Base-by-base conservation (phyloP, 2,113 vertebrate genomes). In the Candoia aspera region DNA sequence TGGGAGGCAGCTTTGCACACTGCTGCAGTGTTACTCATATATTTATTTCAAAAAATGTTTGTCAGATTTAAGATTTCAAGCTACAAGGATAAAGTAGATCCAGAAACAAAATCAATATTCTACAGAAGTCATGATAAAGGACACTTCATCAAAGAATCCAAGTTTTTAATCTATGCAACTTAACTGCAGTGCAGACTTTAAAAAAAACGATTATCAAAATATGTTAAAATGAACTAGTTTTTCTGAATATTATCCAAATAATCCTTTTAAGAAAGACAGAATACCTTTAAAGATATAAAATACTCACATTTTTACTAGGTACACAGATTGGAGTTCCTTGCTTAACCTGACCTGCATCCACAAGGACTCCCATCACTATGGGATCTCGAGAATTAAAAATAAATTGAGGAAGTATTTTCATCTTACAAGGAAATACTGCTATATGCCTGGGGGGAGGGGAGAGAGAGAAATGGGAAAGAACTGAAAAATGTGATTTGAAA, bases 381-480 rank as follows among this genome's bases (percentile, higher is more conserved):
- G 99, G 99, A 92, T 99, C 99, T 95, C 99, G 98, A 95, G 99
- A 99, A 97, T 99, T 99, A 93, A 99, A 99, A 97, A 99, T 99
- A 95, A 99, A 99, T 96, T 99, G 99, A 90, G 99, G 99, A 29
- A 99, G 98, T 91, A 99, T 98, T 83, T 98, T 97, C 89, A 99
- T 97, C 97, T 99, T 99, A 96, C 97, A 99, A 1, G 99, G 99
- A 92, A 99, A 99, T 92, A 99, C 99, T 0, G 99, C 99, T 92
- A 99, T 96, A 15, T 99, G 97, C 95, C 99, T 99, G 96, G 29
- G 94, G 94, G 33, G 33, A 42, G 58, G 0, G 6, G 88, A n/a
- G 10, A 54, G 33, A 49, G 23, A 33, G 29, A 89, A 33, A 42
- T 79, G 90, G 42, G 6, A 57, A 57, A 64, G 23, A 33, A n/a